Base-by-base conservation (phyloP, 92 coral and sea anemone species). In the Porites lobata region DNA sequence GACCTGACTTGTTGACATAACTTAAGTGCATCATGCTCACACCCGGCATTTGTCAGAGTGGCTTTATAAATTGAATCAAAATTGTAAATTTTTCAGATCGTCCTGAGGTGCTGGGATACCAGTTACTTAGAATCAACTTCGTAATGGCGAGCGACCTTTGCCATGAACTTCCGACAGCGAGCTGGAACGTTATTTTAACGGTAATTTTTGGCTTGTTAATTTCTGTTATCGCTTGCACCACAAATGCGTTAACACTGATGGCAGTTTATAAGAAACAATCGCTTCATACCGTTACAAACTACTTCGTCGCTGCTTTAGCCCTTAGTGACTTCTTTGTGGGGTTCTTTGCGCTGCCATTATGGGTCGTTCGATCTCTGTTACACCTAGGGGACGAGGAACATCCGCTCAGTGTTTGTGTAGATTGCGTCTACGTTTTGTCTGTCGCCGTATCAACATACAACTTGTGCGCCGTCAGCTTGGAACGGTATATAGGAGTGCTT, bases 401-500 rank as follows among this genome's bases (percentile, higher is more conserved):
- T 53, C 82, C 75, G 11, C 75, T 85, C 18, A 85, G 79, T 19
- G 32, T 63, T 13, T 38, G 65, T 53, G 89, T 76, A 6, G 83
- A 85, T 67, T 85, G 81, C 57, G 63, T 85, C 3, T 24, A 85
- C 66, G 82, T 76, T 51, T 52, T 76, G 18, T 75, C 66, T 26
- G 66, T 85, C 63, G 89, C 65, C 10, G 52, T 26, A 62, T 85
- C 89, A 29, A 76, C 89, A 26, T 81, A 85, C 58, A 92, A 77
- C 78, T 76, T 92, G n/a, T 92, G 93, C 86, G 85, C 91, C 4
- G 85, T 92, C 69, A 92, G 93, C 53, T 66, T 92, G 13, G 95
- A 92, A 21, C 68, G 95, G 50, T 92, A 85, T 21, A 19, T 92
- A 5, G 83, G 86, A 8, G 80, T 92, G 17, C 77, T 86, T 1